Evolutionary conservation across 2,888 invertebrate genomes (phyloP).

Genomic region (Trichacis sp.): DNA sequence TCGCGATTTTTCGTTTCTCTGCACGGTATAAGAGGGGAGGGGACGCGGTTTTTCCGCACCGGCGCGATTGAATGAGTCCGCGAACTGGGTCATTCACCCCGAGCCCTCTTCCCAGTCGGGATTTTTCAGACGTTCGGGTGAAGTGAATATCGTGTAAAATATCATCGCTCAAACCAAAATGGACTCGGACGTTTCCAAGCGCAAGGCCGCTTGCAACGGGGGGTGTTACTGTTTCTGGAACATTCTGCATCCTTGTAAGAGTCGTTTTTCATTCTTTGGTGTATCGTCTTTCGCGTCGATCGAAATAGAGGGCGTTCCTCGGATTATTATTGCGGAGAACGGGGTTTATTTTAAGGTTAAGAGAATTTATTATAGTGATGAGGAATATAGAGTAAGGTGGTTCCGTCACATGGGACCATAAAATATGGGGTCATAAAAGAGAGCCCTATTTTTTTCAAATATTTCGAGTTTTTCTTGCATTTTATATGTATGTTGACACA

Average conservation of each 20-base stretch:
- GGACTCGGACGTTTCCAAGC: constrained; percentile 23
- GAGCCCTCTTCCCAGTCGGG: background rate
- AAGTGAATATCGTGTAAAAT: constrained; percentile 10
- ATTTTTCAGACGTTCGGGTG: background rate
- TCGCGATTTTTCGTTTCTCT: no score
- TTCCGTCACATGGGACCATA: no score
- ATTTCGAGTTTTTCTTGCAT: no score
- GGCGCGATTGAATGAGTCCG: background rate
- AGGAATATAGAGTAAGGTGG: no score
- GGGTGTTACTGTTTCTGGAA: constrained; percentile 70
- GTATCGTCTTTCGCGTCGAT: background rate
- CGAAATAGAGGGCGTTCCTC: background rate
- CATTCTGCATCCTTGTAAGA: constrained; percentile 71
- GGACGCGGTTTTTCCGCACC: background rate
- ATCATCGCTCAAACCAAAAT: background rate
- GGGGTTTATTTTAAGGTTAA: background rate
- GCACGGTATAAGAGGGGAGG: no score
- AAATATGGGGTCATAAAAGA: no score
- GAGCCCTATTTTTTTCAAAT: no score
- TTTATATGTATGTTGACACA: no score
- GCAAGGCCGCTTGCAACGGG: constrained; percentile 31
- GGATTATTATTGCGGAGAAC: background rate
- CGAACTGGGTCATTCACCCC: background rate
- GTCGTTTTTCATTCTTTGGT: constrained; percentile 12
- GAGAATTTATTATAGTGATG: no score